Percentiles rank a stretch among this genome's conserved stretches.
These are phyloP conservation scores for Colletes collaris DNA, from an alignment of 2,888 invertebrate genomes.

Conservation along the genomic window DNA sequence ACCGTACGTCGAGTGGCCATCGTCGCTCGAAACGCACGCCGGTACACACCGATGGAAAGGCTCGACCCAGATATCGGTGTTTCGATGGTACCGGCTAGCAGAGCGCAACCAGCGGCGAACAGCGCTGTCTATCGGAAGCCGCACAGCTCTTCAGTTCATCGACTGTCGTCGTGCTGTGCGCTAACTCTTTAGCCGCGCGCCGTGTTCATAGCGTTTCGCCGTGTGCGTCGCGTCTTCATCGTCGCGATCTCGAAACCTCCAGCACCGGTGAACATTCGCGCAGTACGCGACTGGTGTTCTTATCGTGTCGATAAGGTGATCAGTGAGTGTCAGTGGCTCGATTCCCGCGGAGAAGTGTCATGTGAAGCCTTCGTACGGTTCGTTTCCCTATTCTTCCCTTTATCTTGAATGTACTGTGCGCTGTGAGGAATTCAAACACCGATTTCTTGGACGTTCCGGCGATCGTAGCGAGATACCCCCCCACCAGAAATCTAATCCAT, in stretches of 20 bases:
- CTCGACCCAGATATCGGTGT: constrained; percentile 80
- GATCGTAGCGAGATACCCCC: neutral
- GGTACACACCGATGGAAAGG: constrained; percentile 70
- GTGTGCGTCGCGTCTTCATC: neutral
- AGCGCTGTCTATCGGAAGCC: constrained; percentile 71
- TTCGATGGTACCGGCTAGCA: constrained; percentile 76
- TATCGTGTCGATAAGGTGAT: constrained; percentile 8
- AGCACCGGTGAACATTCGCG: constrained; percentile 1
- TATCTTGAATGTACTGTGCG: constrained; percentile 40
- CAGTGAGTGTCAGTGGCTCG: constrained; percentile 34
- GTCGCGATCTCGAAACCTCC: neutral
- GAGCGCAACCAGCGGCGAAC: constrained; percentile 54
- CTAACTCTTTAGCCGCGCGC: constrained; percentile 12
- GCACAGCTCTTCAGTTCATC: constrained; percentile 75
- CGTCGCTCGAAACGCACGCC: constrained; percentile 16
- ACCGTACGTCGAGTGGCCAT: constrained; percentile 33
- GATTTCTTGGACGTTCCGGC: neutral
- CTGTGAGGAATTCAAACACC: neutral
- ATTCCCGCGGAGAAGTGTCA: constrained; percentile 20
- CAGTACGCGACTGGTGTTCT: neutral
- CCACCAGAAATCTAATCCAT: too few relatives aligned
- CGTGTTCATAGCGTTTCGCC: neutral
- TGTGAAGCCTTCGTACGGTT: constrained; percentile 22
- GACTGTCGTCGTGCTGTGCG: constrained; percentile 74
- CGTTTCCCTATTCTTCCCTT: neutral